phyloP scores from a whole-genome alignment of 2,888 invertebrate genomes.

The Folsomia manolachei region DNA sequence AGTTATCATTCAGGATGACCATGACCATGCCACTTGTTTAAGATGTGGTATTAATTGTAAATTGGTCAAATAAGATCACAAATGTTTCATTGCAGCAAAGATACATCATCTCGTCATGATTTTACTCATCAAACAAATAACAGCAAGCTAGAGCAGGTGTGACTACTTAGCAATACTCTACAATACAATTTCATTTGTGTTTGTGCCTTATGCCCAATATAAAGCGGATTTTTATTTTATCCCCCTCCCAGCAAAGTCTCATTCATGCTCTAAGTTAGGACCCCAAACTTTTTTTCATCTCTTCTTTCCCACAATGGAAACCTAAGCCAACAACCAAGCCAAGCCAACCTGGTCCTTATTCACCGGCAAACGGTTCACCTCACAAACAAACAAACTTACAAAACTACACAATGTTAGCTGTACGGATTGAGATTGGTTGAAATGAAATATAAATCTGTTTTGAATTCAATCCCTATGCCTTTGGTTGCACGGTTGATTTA shows the following conservation, averaged over 20 bases:
- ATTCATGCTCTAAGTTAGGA: not conserved
- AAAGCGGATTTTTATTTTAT: not conserved
- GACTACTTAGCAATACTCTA: too few species aligned
- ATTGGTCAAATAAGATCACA: too few species aligned
- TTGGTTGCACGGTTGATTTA: constrained; percentile 26
- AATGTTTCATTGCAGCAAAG: too few species aligned
- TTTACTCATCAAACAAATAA: too few species aligned
- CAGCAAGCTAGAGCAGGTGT: not conserved
- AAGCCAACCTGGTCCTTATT: not conserved
- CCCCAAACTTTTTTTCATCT: not conserved
- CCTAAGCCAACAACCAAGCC: not conserved
- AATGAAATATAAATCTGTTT: not conserved
- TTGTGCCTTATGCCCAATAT: not conserved
- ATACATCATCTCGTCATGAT: too few species aligned
- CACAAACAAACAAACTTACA: not conserved
- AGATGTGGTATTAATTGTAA: too few species aligned
- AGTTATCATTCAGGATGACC: too few species aligned
- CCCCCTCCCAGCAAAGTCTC: not conserved
- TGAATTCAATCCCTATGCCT: constrained; percentile 21
- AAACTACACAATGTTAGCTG: not conserved
- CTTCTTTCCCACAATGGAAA: not conserved
- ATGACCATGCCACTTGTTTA: not conserved
- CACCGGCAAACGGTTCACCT: not conserved
- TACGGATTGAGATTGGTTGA: too few species aligned
- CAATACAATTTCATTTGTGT: not conserved